Base-by-base conservation (phyloP, 2,797 vertebrate species). In the Mus spretus region DNA sequence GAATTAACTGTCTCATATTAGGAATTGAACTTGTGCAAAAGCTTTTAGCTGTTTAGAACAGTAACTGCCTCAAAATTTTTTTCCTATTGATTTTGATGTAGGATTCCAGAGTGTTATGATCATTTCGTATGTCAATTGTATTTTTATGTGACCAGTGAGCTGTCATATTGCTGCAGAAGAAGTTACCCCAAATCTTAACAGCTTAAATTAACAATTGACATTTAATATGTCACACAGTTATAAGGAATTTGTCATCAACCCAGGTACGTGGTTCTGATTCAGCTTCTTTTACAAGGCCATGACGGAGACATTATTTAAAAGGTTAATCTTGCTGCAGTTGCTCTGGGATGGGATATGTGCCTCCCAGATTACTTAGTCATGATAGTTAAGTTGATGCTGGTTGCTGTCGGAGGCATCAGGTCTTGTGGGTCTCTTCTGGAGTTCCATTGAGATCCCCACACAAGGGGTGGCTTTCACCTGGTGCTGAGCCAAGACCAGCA, bases 1-100 rank as follows among this genome's bases (percentile, higher is more conserved):
- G 90, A 94, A 94, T 90, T 72, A 93, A 96, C 75, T 83, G 34
- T 44, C 50, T 72, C 50, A 34, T 94, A 70, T 63, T 75, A 83
- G 17, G 57, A 91, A 94, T 44, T 96, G 57, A 94, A 91, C 47
- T 61, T 67, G 26, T n/a, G 5, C 17, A 61, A 93, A 22, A 91
- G 44, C 80, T 90, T 88, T 93, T 85, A 75, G 59, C 11, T 86
- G 12, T 89, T 84, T 95, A 78, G 34, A 90, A 90, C 0, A 90
- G 28, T 74, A 85, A 59, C 59, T 81, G 11, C 70, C 75, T 90
- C 67, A 63, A 81, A 81, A 28, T 70, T 67, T 78, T 78, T 79
- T n/a, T 65, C 59, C 22, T 63, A 70, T 37, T 81, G 77, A 88
- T 92, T 90, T 92, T 96, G 44, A 22, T 55, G 14, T 89, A 61